Percentiles rank a stretch among this genome's conserved stretches.
Evolutionary conservation across 2,888 invertebrate genomes (phyloP).

Genomic region (Tanytarsus gracilentus): DNA sequence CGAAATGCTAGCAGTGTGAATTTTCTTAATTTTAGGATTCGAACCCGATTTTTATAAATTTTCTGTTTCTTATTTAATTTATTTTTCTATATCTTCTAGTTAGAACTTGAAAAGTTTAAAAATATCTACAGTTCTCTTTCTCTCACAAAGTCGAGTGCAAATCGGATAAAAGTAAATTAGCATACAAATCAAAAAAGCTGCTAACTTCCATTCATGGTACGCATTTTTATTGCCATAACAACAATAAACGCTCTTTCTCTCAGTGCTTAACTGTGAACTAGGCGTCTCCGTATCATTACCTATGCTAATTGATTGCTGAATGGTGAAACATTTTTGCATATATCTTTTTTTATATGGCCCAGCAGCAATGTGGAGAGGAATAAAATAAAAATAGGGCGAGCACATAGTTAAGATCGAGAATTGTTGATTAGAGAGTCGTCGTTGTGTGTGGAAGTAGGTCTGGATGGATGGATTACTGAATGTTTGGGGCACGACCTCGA

Average conservation of each 20-base stretch:
- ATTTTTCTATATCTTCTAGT: too few species aligned
- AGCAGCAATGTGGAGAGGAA: background rate
- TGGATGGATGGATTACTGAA: background rate
- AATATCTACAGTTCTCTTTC: background rate
- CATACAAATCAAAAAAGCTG: constrained; percentile 6
- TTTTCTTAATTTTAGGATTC: too few species aligned
- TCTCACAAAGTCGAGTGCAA: background rate
- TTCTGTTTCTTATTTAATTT: too few species aligned
- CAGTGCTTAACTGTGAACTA: constrained; percentile 3
- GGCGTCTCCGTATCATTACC: constrained; percentile 12
- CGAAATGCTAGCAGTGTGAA: too few species aligned
- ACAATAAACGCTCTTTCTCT: background rate
- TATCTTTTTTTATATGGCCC: too few species aligned
- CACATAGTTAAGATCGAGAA: too few species aligned
- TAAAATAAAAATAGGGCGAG: too few species aligned
- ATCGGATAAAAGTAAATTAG: constrained; percentile 21
- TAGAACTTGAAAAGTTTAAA: too few species aligned
- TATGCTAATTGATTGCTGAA: constrained; percentile 26
- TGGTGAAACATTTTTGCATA: background rate
- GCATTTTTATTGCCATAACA: constrained; percentile 12
- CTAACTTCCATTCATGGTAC: constrained; percentile 20
- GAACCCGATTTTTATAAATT: too few species aligned
- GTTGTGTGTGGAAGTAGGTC: too few species aligned
- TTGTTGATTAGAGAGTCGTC: too few species aligned
- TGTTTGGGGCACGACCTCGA: constrained; percentile 6